Evolutionary conservation across 1,140 invertebrate genomes (phyloP).

Genomic region (Trichonephila clavipes): DNA sequence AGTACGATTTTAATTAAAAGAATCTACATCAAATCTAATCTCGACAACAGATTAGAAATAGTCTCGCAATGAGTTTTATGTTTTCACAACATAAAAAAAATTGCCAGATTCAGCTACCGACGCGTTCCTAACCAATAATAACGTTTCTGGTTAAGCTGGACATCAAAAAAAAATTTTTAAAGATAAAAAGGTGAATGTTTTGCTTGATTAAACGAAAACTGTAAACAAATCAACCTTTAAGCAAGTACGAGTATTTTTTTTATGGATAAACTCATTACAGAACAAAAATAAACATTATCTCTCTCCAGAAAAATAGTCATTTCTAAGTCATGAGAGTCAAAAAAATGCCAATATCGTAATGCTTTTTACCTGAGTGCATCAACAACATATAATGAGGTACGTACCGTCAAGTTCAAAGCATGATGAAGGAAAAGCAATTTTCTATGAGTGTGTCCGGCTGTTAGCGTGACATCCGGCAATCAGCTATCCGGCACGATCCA

Average conservation of each 20-base stretch:
- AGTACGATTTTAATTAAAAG: no score
- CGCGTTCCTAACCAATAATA: no score
- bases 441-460: not conserved
- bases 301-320: not conserved
- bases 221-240: not conserved
- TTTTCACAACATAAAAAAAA: no score
- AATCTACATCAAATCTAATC: no score
- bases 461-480: conserved; percentile 42
- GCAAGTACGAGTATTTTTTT: no score
- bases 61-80: no score
- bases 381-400: not conserved
- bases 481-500: not conserved
- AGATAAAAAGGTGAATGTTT: not conserved
- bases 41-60: no score
- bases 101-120: no score
- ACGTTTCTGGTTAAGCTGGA: no score
- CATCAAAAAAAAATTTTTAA: not conserved
- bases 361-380: not conserved
- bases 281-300: not conserved
- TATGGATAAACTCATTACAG: no score
- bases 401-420: not conserved
- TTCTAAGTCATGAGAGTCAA: not conserved
- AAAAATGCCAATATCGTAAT: not conserved
- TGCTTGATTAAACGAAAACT: not conserved
- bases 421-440: not conserved